Evolutionary conservation across 1,140 invertebrate species (phyloP), one percentile per base, ranked within the genome.

Genomic region (Drosophila saltans): DNA sequence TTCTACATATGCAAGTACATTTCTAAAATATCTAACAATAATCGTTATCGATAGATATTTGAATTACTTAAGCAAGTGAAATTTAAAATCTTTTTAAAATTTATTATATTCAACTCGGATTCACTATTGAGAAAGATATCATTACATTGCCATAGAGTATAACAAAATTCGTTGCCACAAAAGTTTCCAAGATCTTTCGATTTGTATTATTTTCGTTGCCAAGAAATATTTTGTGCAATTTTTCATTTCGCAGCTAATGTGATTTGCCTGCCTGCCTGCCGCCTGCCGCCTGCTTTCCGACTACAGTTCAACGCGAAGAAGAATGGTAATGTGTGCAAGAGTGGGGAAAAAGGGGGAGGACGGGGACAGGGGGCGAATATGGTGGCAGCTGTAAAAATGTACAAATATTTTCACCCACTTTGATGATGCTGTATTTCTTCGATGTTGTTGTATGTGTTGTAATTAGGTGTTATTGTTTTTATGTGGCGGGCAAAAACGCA

Each of bases 381-480:
- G 48, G 40, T 40, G 66, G 52, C 61, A 82, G 75, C 80, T 83
- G 76, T 76, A 77, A 85, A 74, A 84, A 85, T 88, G 59, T 70
- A 77, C 63, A 77, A 77, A 36, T 77, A 77, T 77, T 77, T 70
- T 26, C 55, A 60, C 73, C 45, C 45, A 52, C 21, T 52, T 52
- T 52, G 45, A 52, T 26, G 45, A 52, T 24, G 45, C 21, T 3
- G 6, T 43, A 7, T 40, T 43, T 11, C 7, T 24, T 40, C 16
- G 48, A n/a, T 45, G 52, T 43, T 76, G 39, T 61, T 70, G 66
- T 52, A 63, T 68, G 30, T 78, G 59, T 64, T 78, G 59, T 68
- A 64, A 72, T 77, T 77, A 71, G 69, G 62, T 78, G 48, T 33
- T 78, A 62, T 71, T 72, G 61, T 58, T 78, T 61, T 78, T 66